Conservation (phyloP, 2,797 vertebrate genomes). For the Adrianichthys oophorus region DNA sequence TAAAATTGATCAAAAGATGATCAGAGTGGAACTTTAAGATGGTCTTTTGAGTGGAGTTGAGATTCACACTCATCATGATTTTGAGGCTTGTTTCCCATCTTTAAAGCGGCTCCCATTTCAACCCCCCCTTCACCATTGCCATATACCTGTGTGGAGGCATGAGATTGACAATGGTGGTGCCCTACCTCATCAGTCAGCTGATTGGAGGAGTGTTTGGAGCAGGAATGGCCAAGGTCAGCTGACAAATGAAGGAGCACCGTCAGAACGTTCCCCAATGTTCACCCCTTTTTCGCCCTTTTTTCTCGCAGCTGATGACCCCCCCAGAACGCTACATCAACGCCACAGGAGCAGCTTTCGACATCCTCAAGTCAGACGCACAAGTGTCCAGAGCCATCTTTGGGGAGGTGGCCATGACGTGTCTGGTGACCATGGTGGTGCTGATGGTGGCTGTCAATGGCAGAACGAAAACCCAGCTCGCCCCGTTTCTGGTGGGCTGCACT, state of each 20-base stretch:
- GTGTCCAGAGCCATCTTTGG: constrained; percentile 61
- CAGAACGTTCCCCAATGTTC: not conserved
- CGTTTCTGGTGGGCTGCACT: constrained; percentile 81
- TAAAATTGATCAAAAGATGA: too few relatives aligned
- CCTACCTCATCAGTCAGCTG: constrained; percentile 85
- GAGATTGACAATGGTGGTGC: constrained; percentile 74
- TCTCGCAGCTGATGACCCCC: constrained; percentile 69
- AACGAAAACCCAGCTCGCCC: constrained; percentile 79
- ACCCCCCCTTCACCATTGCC: constrained; percentile 85
- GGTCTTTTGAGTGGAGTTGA: not conserved
- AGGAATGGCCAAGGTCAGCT: constrained; percentile 84
- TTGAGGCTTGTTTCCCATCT: constrained; percentile 54
- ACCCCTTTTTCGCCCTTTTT: not conserved
- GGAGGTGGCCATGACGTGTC: constrained; percentile 81
- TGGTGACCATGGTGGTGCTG: constrained; percentile 83
- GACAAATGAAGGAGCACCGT: not conserved
- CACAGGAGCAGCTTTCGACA: constrained; percentile 79
- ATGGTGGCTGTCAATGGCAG: constrained; percentile 84
- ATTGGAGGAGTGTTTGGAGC: constrained; percentile 87
- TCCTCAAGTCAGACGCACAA: constrained; percentile 68
- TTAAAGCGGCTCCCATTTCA: constrained; percentile 87
- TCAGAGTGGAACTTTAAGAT: not conserved
- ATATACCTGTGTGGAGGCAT: constrained; percentile 85
- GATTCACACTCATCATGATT: constrained; percentile 32
- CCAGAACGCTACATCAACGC: constrained; percentile 67